Evolutionary conservation across 2,888 invertebrate species (phyloP), one percentile per base, ranked within the genome.

Genomic region (Pilophorus perplexus): DNA sequence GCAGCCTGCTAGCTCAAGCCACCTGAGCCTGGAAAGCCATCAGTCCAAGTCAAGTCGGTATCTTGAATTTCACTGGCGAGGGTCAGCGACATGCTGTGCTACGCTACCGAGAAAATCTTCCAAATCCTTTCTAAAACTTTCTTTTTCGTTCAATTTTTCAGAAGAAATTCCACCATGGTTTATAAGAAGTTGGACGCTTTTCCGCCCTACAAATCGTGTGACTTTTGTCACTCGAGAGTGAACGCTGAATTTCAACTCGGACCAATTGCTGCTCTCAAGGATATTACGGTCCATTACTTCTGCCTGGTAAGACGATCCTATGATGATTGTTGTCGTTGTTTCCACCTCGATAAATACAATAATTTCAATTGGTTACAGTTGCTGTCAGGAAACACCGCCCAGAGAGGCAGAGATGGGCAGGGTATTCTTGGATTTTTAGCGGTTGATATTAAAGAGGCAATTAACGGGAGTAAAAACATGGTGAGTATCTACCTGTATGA

Each of bases 391-490:
- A 85, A 84, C 66, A 78, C 90, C 73, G 75, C 81, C 48, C 90
- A 90, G 74, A 84, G 81, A 70, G 89, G 87, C 0, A 75, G 75
- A 5, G 88, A 88, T 68, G 76, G 82, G 2, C 82, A 87, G 64
- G 90, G 89, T 0, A 83, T 92, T 27, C 79, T 86, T 69, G 89
- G 90, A 0, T 93, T 93, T 75, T 74, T 88, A 33, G 77, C 81
- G 1, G 73, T 75, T 0, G 91, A 93, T 74, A 90, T 93, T 18
- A 71, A 78, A 10, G 79, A 79, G 27, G 92, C 92, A 77, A 73
- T 84, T 0, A 78, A 77, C 14, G 80, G 90, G 69, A 84, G 85
- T 46, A 80, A 79, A 50, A 80, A 79, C 73, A 79, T 89, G 80
- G 90, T 88, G 79, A 80, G 80, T 18, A 6, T 5, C 23, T n/a